Percentiles rank a stretch among this genome's conserved stretches.
Evolutionary conservation across 2,888 invertebrate genomes (phyloP).

Genomic region (Rapana venosa): DNA sequence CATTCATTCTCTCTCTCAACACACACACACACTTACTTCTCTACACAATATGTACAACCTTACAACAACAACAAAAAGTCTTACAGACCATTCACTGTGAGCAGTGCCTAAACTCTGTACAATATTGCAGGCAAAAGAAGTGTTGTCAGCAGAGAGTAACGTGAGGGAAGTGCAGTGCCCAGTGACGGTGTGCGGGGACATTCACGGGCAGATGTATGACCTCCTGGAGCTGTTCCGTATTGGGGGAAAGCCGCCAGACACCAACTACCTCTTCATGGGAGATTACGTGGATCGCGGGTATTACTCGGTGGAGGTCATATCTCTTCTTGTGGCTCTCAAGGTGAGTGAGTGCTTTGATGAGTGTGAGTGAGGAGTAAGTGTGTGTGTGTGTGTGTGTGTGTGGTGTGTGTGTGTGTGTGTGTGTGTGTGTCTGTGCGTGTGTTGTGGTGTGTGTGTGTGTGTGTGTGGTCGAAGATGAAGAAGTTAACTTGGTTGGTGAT

Average conservation of each 20-base stretch:
- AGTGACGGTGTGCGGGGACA: slow-evolving; percentile 99
- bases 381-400: no score
- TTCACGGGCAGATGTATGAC: slow-evolving; percentile 99
- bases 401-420: neutral
- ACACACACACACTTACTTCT: no score
- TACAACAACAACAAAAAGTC: no score
- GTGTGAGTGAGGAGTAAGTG: no score
- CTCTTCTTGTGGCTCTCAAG: slow-evolving; percentile 97
- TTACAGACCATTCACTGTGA: neutral
- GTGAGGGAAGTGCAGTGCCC: slow-evolving; percentile 99
- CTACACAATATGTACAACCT: no score
- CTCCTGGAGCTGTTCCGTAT: slow-evolving; percentile 98
- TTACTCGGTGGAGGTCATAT: slow-evolving; percentile 99
- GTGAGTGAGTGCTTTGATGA: slow-evolving; percentile 80
- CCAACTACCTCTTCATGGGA: slow-evolving; percentile 99
- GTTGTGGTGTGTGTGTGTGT: neutral
- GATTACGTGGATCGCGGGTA: slow-evolving; percentile 99
- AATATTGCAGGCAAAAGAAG: slow-evolving; percentile 93
- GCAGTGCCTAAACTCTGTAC: neutral
- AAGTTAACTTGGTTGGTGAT: neutral
- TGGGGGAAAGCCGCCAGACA: slow-evolving; percentile 99
- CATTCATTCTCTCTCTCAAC: no score
- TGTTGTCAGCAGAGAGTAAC: slow-evolving; percentile 98
- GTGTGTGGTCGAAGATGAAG: neutral
- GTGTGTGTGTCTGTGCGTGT: neutral